Conservation (phyloP, 2,113 vertebrate genomes). For the Sardina pilchardus region DNA sequence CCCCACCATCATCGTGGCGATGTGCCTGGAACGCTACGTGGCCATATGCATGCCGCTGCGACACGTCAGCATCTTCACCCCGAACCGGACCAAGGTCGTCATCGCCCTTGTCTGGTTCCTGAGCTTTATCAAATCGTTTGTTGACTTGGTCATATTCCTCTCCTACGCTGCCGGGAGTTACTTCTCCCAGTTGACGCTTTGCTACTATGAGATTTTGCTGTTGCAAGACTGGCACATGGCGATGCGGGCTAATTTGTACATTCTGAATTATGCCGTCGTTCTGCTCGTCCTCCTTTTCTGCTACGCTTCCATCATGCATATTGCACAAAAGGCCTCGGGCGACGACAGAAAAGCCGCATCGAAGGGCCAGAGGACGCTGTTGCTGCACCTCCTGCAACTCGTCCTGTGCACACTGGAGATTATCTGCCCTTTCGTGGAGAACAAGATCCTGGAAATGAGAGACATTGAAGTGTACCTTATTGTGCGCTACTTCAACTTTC, state of each 20-base stretch:
- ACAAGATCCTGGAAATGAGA: slow-evolving; percentile 12
- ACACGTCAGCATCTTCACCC: slow-evolving; percentile 39
- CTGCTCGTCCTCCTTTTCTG: slow-evolving; percentile 36
- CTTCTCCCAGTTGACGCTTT: neutral
- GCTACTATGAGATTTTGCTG: neutral
- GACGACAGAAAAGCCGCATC: slow-evolving; percentile 32
- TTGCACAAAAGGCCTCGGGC: slow-evolving; percentile 35
- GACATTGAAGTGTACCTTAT: slow-evolving; percentile 3
- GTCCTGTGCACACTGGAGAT: slow-evolving; percentile 42
- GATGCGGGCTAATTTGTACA: neutral
- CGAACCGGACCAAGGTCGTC: neutral
- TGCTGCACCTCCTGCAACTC: slow-evolving; percentile 53
- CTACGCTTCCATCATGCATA: slow-evolving; percentile 47
- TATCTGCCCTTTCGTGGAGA: slow-evolving; percentile 38
- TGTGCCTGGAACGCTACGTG: slow-evolving; percentile 52
- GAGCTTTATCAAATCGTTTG: slow-evolving; percentile 20
- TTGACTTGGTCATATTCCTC: slow-evolving; percentile 5
- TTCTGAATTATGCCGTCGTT: slow-evolving; percentile 34
- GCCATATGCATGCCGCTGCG: slow-evolving; percentile 47
- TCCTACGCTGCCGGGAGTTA: neutral
- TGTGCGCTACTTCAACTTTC: slow-evolving; percentile 38
- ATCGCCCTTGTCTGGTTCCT: slow-evolving; percentile 34
- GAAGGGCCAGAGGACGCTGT: slow-evolving; percentile 48
- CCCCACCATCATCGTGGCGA: slow-evolving; percentile 39
- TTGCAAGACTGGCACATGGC: slow-evolving; percentile 39